Percentiles rank a stretch among this genome's conserved stretches.
phyloP scores from a whole-genome alignment of 2,797 vertebrate species.

The Picus viridis region DNA sequence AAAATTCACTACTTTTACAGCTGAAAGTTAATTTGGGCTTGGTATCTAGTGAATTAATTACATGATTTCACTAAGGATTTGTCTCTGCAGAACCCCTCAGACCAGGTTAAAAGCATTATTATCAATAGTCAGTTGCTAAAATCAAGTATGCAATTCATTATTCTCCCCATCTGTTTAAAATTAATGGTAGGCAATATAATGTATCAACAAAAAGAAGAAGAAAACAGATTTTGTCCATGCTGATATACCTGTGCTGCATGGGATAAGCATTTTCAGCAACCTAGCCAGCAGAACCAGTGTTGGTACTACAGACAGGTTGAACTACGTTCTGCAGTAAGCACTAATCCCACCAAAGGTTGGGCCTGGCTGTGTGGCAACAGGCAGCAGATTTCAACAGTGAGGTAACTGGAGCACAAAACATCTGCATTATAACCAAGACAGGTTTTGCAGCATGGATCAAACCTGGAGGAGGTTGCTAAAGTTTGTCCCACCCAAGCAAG shows the following conservation, averaged over 20 bases:
- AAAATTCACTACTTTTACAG: background rate
- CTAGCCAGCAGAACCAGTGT: rapidly evolving
- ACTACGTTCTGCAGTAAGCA: background rate
- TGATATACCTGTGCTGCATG: background rate
- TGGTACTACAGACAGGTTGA: background rate
- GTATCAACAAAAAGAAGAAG: background rate
- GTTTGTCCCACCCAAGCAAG: background rate
- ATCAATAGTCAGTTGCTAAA: background rate
- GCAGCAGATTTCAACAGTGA: background rate
- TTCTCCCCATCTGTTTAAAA: background rate
- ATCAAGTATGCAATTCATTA: background rate
- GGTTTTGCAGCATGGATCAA: background rate
- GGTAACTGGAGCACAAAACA: rapidly evolving
- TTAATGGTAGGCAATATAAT: background rate
- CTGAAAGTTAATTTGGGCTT: background rate
- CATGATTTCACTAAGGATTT: background rate
- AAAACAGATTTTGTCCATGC: background rate
- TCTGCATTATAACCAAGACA: background rate
- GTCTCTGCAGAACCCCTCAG: background rate
- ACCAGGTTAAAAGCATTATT: background rate
- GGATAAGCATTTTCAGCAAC: background rate
- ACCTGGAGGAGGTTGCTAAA: background rate
- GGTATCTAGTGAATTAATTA: background rate
- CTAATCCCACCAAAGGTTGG: background rate
- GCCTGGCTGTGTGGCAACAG: background rate